phyloP scores from a whole-genome alignment of 2,888 invertebrate species.

The Diplolepis rosae region DNA sequence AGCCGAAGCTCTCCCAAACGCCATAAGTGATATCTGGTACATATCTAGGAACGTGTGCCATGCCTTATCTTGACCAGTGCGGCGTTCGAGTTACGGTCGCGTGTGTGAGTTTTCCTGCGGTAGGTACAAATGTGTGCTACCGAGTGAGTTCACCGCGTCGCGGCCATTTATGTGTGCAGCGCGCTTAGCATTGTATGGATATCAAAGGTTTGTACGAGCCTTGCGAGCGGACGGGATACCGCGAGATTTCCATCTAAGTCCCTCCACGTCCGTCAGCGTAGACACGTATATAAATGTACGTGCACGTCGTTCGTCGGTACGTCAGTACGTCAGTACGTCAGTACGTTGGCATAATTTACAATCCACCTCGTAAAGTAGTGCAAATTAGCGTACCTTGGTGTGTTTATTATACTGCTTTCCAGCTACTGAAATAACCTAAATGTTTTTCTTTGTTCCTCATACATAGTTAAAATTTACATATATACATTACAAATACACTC shows the following conservation, averaged over 20 bases:
- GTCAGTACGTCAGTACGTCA: constrained; percentile 29
- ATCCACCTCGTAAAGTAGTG: constrained; percentile 44
- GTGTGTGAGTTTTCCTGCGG: constrained; percentile 18
- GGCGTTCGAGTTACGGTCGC: constrained; percentile 55
- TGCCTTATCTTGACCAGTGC: constrained; percentile 68
- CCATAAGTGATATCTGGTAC: constrained; percentile 65
- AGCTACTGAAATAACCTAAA: constrained; percentile 1
- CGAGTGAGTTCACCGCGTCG: neutral
- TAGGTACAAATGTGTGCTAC: neutral
- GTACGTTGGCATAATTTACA: constrained; percentile 41
- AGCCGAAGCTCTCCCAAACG: constrained; percentile 37
- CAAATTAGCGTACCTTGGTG: constrained; percentile 48
- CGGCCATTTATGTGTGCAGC: constrained; percentile 38
- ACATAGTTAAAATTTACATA: neutral
- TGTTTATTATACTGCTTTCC: constrained; percentile 9
- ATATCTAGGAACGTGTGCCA: constrained; percentile 72
- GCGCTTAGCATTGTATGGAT: constrained; percentile 66
- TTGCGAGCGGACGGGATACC: constrained; percentile 47
- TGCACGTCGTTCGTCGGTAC: constrained; percentile 16
- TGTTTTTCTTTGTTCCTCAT: neutral
- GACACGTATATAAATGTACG: constrained; percentile 47
- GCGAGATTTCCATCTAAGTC: constrained; percentile 53
- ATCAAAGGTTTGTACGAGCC: constrained; percentile 55
- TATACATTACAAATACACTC: neutral
- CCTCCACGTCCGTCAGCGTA: constrained; percentile 48